Base-by-base conservation (phyloP, 2,113 vertebrate species). In the Chaetura pelagica region DNA sequence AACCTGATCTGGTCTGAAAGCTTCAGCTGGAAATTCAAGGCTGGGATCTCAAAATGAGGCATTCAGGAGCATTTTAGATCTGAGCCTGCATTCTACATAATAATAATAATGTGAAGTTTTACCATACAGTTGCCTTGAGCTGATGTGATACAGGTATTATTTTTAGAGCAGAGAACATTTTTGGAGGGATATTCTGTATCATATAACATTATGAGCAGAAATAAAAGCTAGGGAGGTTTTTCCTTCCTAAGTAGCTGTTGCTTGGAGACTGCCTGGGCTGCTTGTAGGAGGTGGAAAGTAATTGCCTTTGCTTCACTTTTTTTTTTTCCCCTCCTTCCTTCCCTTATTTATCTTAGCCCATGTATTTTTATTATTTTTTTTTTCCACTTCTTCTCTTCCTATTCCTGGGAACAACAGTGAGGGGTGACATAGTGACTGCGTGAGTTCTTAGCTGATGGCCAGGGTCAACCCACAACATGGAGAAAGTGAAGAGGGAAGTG, bases 351-450 rank as follows among this genome's bases (percentile, higher is more conserved):
- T 54, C 21, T 69, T 35, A 89, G 1, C 10, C 10, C 16, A 42
- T 38, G 38, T 38, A 38, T 38, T 38, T n/a, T n/a, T n/a, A n/a
- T n/a, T 38, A 38, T 38, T 38, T 38, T 38, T 9, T 6, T 76
- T 86, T 74, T 72, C 55, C 13, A 23, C 17, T 84, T 68, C 49
- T 54, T 4, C 10, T 66, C 12, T 59, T 79, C 42, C 13, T 74
- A 22, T 15, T 55, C 51, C 20, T 0, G 16, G 7, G 21, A 6
- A 52, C 27, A 71, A 34, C 0, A 0, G 23, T 20, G 12, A 10
- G 40, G 6, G 40, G 19, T 35, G 22, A 52, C 20, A 32, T 7
- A n/a, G 49, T 20, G 32, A 34, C 13, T 42, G 2, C 40, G 19
- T 72, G 21, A 5, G 16, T 72, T 21, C 30, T 82, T n/a, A 75